Base-by-base conservation (phyloP, 2,113 vertebrate species). In the Cheilinus undulatus region DNA sequence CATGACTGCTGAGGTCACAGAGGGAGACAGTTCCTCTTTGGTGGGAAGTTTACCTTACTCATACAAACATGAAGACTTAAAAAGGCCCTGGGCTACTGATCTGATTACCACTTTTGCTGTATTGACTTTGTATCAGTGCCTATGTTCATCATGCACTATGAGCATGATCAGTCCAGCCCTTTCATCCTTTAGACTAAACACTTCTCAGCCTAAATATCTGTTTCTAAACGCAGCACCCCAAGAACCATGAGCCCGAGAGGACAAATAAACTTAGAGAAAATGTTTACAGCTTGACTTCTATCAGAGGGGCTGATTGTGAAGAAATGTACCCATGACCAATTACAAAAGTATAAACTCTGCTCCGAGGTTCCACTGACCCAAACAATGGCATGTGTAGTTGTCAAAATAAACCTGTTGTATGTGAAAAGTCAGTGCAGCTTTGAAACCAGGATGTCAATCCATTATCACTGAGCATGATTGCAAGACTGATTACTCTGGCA, bases 181-280 rank as follows among this genome's bases (percentile, higher is more conserved):
- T 20, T 30, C 14, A 82, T 60, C 59, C 26, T 73, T 76, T 12
- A 92, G 78, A 89, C 87, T 91, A 88, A 91, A 92, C 84, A 89
- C 10, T 66, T 62, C 68, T 73, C 66, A 67, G 53, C 54, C 58
- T 73, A 73, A 83, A 84, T 43, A 38, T 34, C 7, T 62, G 54
- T 68, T 80, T 36, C 62, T 66, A 61, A 78, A 82, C 19, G 15
- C 54, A 40, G 23, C 23, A 19, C 63, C 74, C 50, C 12, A 38
- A 62, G 56, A 71, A 79, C 51, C 22, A 7, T 43, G 61, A 12
- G 19, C 45, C 20, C 27, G 24, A 69, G 49, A 22, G 61, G 43
- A 87, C 75, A 88, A 90, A 91, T 87, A 90, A 90, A 90, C 89
- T 24, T 52, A 12, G 52, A 42, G 62, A 53, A 82, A 79, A 59